Evolutionary conservation across 2,113 vertebrate species (phyloP).

Genomic region (Prochilodus magdalenae): DNA sequence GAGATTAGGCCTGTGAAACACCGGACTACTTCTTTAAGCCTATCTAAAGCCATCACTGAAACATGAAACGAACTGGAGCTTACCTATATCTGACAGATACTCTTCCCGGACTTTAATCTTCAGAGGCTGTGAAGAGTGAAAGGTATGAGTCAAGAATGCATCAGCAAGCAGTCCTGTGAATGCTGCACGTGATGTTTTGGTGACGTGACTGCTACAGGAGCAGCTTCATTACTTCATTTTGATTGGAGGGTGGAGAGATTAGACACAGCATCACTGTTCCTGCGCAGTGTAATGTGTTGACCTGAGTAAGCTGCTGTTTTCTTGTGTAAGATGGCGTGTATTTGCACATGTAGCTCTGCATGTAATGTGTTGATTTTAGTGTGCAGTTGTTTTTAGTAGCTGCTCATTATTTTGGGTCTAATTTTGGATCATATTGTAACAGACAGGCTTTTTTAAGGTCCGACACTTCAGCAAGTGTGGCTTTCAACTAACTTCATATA

Average conservation of each 20-base stretch:
- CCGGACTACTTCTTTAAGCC: not conserved
- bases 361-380: not conserved
- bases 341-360: not conserved
- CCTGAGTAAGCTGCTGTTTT: not conserved
- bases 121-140: constrained; percentile 76
- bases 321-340: not conserved
- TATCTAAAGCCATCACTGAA: not conserved
- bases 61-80: constrained; percentile 51
- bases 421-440: not conserved
- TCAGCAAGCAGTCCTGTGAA: too few relatives aligned
- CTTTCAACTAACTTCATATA: too few relatives aligned
- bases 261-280: not conserved
- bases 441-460: too few relatives aligned
- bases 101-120: constrained; percentile 87
- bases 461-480: too few relatives aligned
- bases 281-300: not conserved
- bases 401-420: not conserved
- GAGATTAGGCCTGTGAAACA: not conserved
- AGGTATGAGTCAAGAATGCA: not conserved
- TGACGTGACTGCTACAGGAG: not conserved
- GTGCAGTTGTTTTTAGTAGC: not conserved
- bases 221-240: not conserved
- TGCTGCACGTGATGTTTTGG: not conserved
- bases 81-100: constrained; percentile 87
- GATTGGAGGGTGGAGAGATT: not conserved